Evolutionary conservation across 2,888 invertebrate species (phyloP), one percentile per base, ranked within the genome.

Genomic region (Prosopocoilus inquinatus): DNA sequence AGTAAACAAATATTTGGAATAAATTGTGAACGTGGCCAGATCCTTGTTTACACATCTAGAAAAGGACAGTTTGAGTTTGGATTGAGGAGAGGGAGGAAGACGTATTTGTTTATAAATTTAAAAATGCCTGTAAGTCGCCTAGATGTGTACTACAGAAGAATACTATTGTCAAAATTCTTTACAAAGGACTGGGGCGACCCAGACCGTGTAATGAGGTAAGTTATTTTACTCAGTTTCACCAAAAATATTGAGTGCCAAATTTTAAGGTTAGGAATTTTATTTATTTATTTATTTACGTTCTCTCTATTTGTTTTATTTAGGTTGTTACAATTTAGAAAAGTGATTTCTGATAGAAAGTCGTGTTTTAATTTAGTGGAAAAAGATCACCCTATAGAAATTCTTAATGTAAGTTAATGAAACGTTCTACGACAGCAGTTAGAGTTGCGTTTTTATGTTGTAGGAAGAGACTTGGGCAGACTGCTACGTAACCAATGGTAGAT

Each of bases 121-220:
- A 64, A 49, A 55, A 74, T 73, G 72, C 66, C 75, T 15, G 72
- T 78, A 11, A 81, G 80, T 66, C 70, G 74, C 58, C 69, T 93
- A 67, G 93, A 93, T 75, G 86, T 88, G 58, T 81, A 92, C 50
- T 96, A 95, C 75, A 83, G 96, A 64, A 89, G 90, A 73, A 83
- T 96, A 71, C 82, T 96, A 53, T 80, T 95, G 54, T 90, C 93
- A 1, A 91, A 90, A 77, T 94, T 96, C 76, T 98, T 97, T 73
- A 92, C 91, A 1, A 93, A 94, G 81, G 96, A 96, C 68, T 98
- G 97, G 97, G 97, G 97, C 4, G 88, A 90, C 72, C 94, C 96
- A 16, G 91, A 94, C 69, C 90, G 91, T 76, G 81, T 98, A 55
- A 86, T 89, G 78, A 89, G 89, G 94, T 76, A 63, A 65, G 59